Evolutionary conservation across 37 sponge, comb jelly and placozoan species (phyloP).

Genomic region (Diacarnus erythraeanus): DNA sequence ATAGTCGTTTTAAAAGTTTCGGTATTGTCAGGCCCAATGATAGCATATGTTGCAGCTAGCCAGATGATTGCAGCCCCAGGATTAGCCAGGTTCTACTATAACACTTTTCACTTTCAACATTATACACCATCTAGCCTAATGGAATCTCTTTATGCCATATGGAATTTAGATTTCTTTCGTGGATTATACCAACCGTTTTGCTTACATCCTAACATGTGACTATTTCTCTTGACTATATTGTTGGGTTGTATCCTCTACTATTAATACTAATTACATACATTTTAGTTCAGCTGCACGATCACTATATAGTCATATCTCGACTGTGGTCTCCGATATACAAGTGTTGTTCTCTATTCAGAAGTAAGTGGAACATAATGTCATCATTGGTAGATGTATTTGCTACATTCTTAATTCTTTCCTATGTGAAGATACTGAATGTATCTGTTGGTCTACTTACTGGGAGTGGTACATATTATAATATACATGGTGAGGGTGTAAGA

Average conservation of each 20-base stretch:
- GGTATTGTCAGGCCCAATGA: not conserved
- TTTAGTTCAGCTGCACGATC: constrained; percentile 12
- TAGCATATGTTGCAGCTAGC: not conserved
- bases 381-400: constrained; percentile 11
- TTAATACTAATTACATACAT: not conserved
- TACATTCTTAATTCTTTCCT: constrained; percentile 10
- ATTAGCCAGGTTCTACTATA: not conserved
- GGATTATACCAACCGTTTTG: constrained; percentile 15
- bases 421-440: constrained; percentile 7
- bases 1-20: constrained; percentile 50
- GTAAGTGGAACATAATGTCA: not conserved
- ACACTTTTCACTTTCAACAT: not conserved
- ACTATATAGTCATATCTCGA: not conserved
- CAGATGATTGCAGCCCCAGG: constrained; percentile 3
- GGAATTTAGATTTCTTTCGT: constrained; percentile 35
- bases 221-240: not conserved
- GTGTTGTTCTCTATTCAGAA: not conserved
- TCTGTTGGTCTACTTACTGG: not conserved
- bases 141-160: not conserved
- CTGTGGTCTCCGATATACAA: not conserved
- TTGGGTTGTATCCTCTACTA: constrained; percentile 13
- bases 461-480: not conserved
- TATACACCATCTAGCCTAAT: not conserved
- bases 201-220: not conserved
- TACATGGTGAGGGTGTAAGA: not conserved